phyloP scores from a whole-genome alignment of 1,140 invertebrate genomes.

The Apis cerana region DNA sequence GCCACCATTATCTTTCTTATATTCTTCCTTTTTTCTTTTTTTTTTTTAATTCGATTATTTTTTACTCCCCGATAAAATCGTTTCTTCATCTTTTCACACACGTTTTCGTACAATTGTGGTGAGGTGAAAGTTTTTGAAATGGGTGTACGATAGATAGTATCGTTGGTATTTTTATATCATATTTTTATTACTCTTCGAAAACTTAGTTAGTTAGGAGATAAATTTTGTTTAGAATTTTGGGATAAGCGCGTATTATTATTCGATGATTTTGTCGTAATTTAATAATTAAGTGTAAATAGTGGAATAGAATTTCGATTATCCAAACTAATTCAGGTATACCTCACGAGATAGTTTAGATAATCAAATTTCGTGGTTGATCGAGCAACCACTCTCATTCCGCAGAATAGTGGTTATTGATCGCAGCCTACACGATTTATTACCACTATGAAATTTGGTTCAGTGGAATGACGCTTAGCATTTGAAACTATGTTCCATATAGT shows the following conservation, averaged over 20 bases:
- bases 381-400: slow-evolving; percentile 28
- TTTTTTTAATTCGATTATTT: neutral
- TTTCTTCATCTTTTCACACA: neutral
- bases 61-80: too few relatives aligned
- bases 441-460: slow-evolving; percentile 17
- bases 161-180: neutral
- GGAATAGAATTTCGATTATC: slow-evolving; percentile 18
- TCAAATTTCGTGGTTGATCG: slow-evolving; percentile 31
- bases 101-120: too few relatives aligned
- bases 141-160: too few relatives aligned
- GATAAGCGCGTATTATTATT: neutral
- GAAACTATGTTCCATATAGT: neutral
- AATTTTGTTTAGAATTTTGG: neutral
- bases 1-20: neutral
- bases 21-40: neutral
- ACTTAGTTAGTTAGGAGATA: too few relatives aligned
- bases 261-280: neutral
- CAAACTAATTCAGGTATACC: slow-evolving; percentile 29
- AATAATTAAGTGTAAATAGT: neutral
- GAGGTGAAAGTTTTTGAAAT: too few relatives aligned
- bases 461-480: slow-evolving; percentile 5
- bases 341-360: slow-evolving; percentile 29
- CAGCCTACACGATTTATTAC: slow-evolving; percentile 26
- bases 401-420: slow-evolving; percentile 34
- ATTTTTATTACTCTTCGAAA: too few relatives aligned